These are phyloP conservation scores for Tanytarsus gracilentus DNA, from an alignment of 2,888 invertebrate species.

Conservation along the genomic window DNA sequence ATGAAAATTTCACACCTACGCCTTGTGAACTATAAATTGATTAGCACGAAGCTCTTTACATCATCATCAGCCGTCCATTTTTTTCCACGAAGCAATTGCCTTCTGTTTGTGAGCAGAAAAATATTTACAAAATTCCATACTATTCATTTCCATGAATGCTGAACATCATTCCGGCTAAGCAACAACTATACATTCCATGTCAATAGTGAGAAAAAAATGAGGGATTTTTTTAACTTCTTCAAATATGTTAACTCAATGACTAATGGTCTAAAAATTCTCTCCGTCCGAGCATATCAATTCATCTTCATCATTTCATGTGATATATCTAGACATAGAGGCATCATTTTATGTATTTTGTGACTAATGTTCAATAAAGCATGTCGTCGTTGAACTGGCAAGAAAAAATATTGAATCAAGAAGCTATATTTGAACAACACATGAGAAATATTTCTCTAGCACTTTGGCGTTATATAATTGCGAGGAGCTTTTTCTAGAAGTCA, in stretches of 20 bases:
- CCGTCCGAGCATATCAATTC: not conserved
- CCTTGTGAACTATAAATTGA: not conserved
- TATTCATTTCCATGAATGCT: conserved; percentile 3
- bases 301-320: not conserved
- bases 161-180: not conserved
- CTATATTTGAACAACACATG: too few relatives aligned
- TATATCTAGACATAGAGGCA: not conserved
- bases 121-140: conserved; percentile 13
- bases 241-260: not conserved
- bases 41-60: not conserved
- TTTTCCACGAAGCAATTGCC: too few relatives aligned
- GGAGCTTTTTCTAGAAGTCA: too few relatives aligned
- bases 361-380: too few relatives aligned
- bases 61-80: not conserved
- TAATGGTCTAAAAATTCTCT: not conserved
- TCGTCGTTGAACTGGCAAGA: too few relatives aligned
- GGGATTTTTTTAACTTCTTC: not conserved
- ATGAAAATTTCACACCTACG: conserved; percentile 5
- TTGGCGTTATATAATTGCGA: too few relatives aligned
- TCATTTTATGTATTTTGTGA: too few relatives aligned
- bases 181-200: not conserved
- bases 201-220: too few relatives aligned
- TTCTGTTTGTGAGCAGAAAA: not conserved
- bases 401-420: too few relatives aligned
- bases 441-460: too few relatives aligned